Conservation (phyloP, 2,113 vertebrate species). For the Garra rufa region DNA sequence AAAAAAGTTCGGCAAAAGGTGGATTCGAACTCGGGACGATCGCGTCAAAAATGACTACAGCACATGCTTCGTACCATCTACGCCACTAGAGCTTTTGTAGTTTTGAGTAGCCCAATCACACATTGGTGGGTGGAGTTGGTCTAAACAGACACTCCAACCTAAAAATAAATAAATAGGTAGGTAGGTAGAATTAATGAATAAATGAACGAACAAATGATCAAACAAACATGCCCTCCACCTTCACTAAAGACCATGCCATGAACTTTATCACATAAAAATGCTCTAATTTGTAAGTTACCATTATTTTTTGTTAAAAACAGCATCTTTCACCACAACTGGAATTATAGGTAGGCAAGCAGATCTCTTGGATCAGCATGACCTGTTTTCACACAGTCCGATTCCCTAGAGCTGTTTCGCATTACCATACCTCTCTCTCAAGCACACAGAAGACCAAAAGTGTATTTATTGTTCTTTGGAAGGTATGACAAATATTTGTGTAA, state of each 20-base stretch:
- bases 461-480: slow-evolving; percentile 44
- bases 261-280: not conserved
- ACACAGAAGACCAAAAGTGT: slow-evolving; percentile 8
- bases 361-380: slow-evolving; percentile 1
- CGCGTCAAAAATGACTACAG: too few relatives aligned
- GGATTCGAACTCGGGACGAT: too few relatives aligned
- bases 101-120: too few relatives aligned
- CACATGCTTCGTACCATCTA: too few relatives aligned
- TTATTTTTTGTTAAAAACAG: not conserved
- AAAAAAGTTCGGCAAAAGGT: too few relatives aligned
- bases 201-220: not conserved
- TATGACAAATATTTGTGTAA: slow-evolving; percentile 52
- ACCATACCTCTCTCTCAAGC: slow-evolving; percentile 2
- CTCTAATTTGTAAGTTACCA: not conserved
- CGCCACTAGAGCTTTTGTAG: too few relatives aligned
- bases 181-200: not conserved
- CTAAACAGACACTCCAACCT: too few relatives aligned
- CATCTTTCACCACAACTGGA: not conserved
- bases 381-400: slow-evolving; percentile 15
- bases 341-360: not conserved
- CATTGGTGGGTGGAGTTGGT: too few relatives aligned
- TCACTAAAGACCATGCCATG: not conserved
- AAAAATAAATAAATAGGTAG: not conserved
- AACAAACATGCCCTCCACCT: not conserved
- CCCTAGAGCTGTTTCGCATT: slow-evolving; percentile 40